Base-by-base conservation (phyloP, 1,140 invertebrate genomes). In the Teleogryllus occipitalis region DNA sequence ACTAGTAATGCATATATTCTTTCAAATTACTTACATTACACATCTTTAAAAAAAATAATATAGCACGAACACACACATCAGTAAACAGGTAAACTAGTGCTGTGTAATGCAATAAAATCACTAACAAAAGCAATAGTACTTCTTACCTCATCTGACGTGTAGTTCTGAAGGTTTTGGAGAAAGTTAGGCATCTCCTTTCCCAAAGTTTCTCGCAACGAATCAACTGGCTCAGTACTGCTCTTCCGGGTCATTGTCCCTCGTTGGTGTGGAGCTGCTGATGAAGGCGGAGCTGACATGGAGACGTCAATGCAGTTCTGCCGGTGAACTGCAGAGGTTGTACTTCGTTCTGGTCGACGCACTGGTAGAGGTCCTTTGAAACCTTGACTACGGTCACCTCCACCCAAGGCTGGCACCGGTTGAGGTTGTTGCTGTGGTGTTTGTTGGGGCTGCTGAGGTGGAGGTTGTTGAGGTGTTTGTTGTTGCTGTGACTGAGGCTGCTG, bases 181-280 rank as follows among this genome's bases (percentile, higher is more conserved):
- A 85, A 88, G 77, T 85, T 87, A 7, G 87, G 85, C 85, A 87
- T 85, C 80, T 89, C 88, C 77, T 88, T 88, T 73, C 86, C 85
- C 8, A 86, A 77, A 7, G 85, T 84, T 47, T 88, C 88, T 49
- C 86, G 82, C 7, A 88, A 83, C 8, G 85, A 82, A 77, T 87
- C 87, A 54, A 83, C 80, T 6, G 85, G 75, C 47, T 76, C 79
- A 14, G 21, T 18, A 21, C 78, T 75, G 8, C 78, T 49, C 47
- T 79, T 74, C 15, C 76, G 47, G 7, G 76, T 47, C 15, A 77
- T n/a, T 48, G 47, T 48, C 14, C 47, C 21, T 12, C 48, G 39
- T 47, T 47, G 39, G 21, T 65, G 54, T 18, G 10, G 54, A 10
- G 10, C 47, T 54, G 47, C 18, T 77, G 54, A 39, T 22, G 78